Conservation (phyloP, 2,888 invertebrate genomes). For the Exocentrus adspersus region DNA sequence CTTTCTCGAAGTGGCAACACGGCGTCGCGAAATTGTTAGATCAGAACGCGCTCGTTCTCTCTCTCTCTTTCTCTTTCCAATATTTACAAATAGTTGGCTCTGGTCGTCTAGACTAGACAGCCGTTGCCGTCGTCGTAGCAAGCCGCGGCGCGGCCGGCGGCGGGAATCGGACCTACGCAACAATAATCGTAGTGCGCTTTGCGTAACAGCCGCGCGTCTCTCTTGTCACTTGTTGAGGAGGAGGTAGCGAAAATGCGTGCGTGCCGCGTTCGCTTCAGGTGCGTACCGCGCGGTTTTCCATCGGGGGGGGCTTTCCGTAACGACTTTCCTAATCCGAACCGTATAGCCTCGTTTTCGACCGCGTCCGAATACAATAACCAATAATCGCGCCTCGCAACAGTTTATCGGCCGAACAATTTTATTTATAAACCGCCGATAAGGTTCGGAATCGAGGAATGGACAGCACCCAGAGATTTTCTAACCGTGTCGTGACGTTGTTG, state of each 20-base stretch:
- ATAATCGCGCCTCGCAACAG: slow-evolving; percentile 7
- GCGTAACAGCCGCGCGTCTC: slow-evolving; percentile 11
- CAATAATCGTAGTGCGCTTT: slow-evolving; percentile 44
- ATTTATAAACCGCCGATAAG: slow-evolving; percentile 18
- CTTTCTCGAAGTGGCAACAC: too few relatives aligned
- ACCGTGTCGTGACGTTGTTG: too few relatives aligned
- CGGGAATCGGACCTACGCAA: slow-evolving; percentile 49
- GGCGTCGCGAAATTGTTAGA: too few relatives aligned
- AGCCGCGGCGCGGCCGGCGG: background rate
- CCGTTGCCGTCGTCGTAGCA: background rate
- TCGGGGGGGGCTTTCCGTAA: background rate
- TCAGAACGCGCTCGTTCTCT: too few relatives aligned
- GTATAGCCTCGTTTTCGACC: too few relatives aligned
- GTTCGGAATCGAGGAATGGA: background rate
- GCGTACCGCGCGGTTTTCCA: slow-evolving; percentile 1
- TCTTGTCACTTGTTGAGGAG: slow-evolving; percentile 25
- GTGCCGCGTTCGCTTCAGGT: slow-evolving; percentile 4
- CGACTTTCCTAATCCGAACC: too few relatives aligned
- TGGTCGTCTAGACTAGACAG: slow-evolving; percentile 43
- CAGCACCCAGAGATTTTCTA: too few relatives aligned
- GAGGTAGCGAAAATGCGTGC: background rate
- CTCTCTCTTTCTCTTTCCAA: too few relatives aligned
- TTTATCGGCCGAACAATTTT: slow-evolving; percentile 8
- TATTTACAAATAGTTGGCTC: slow-evolving; percentile 50
- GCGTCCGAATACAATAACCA: slow-evolving; percentile 15